Percentiles rank a stretch among this genome's conserved stretches.
phyloP scores from a whole-genome alignment of 2,888 invertebrate genomes.

The Tetranychus piercei region DNA sequence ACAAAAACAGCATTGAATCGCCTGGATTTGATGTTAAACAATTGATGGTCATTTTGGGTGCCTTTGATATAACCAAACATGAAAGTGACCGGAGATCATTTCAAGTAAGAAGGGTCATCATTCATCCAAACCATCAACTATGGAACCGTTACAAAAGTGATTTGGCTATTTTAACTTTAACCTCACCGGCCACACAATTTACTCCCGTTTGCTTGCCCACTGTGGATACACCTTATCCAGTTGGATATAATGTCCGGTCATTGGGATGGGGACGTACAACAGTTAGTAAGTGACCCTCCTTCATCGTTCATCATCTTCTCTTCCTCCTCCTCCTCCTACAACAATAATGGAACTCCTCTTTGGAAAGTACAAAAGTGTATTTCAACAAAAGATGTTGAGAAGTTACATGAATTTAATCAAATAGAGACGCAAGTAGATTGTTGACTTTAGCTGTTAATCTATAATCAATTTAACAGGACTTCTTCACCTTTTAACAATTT shows the following conservation, averaged over 20 bases:
- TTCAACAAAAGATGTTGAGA: neutral
- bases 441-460: neutral
- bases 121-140: conserved; percentile 9
- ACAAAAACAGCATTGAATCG: neutral
- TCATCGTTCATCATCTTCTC: neutral
- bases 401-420: neutral
- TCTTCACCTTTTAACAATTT: neutral
- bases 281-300: conserved; percentile 4
- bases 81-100: conserved; percentile 2
- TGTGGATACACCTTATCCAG: conserved; percentile 7
- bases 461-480: too few relatives aligned
- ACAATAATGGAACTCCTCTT: neutral
- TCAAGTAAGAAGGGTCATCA: conserved; percentile 7
- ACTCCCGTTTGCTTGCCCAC: conserved; percentile 14
- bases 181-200: neutral
- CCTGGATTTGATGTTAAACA: neutral
- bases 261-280: conserved; percentile 17
- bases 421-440: neutral
- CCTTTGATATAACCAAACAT: conserved; percentile 11
- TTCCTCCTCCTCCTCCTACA: neutral
- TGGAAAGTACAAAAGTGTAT: too few relatives aligned
- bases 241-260: neutral
- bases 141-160: conserved; percentile 12
- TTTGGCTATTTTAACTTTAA: conserved; percentile 13
- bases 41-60: conserved; percentile 8